Base-by-base conservation (phyloP, 2,888 invertebrate species). In the Ceramica pisi region DNA sequence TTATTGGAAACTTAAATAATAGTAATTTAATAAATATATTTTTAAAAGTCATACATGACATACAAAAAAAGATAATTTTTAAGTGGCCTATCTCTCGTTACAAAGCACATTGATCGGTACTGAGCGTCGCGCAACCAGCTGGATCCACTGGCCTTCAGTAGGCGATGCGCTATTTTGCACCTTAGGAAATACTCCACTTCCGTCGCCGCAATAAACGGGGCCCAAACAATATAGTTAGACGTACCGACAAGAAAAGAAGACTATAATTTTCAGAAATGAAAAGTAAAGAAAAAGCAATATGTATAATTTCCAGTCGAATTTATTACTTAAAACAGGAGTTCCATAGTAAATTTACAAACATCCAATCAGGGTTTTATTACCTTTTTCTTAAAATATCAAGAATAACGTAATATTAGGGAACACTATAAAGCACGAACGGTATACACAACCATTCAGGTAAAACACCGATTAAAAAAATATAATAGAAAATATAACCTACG, bases 241-340 rank as follows among this genome's bases (percentile, higher is more conserved):
- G 6, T 44, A 46, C 7, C 14, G 5, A 19, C 16, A 19, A 19
- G 46, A 19, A 46, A 19, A 16, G 5, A 19, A 19, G 19, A 16
- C 8, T 19, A 3, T 4, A 46, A 9, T 55, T 1, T 55, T 16
- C 23, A 23, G 1, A 21, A 19, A 31, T 10, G 16, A 16, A 10
- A 35, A 2, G 19, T 12, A 23, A 50, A 21, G 7, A 35, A 38
- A 31, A 66, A 48, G 19, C 12, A 46, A 46, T 16, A 56, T 35
- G 19, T 16, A 56, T 35, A 12, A 23, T 23, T 21, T 66, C 19
- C 38, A 38, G 46, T 50, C 26, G 62, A 12, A 53, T 69, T 48
- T 63, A 69, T 68, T 23, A 53, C 4, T 65, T 46, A 19, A 51
- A 65, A 26, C 46, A 46, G 38, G 50, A 46, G 38, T 41, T 63